Percentiles rank a stretch among this genome's conserved stretches.
These are phyloP conservation scores for Melitaea athalia DNA, from an alignment of 2,888 invertebrate genomes.

Conservation along the genomic window DNA sequence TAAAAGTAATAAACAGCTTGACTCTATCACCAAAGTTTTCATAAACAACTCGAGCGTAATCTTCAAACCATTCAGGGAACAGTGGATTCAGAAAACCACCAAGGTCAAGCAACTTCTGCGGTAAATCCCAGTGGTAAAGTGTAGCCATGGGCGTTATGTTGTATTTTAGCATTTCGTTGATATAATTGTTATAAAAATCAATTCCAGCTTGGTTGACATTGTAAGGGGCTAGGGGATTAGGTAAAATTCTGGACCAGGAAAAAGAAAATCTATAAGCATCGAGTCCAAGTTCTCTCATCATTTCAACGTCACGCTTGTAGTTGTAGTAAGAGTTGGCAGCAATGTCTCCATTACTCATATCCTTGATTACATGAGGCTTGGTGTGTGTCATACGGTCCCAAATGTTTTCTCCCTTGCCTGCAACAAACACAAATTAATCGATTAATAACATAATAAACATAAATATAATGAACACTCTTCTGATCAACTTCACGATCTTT, in stretches of 20 bases:
- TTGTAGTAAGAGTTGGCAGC: constrained; percentile 83
- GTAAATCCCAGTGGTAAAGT: constrained; percentile 81
- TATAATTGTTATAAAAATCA: constrained; percentile 84
- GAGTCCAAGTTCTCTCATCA: constrained; percentile 69
- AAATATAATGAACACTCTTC: too few species aligned
- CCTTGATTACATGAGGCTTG: constrained; percentile 51
- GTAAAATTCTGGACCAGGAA: constrained; percentile 85
- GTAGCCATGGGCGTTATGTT: constrained; percentile 84
- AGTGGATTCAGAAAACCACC: constrained; percentile 78
- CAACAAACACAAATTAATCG: background rate
- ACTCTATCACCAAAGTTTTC: constrained; percentile 74
- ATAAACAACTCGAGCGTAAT: constrained; percentile 72
- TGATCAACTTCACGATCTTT: too few species aligned
- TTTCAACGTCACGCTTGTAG: constrained; percentile 79
- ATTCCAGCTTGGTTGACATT: constrained; percentile 82
- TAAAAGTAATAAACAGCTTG: constrained; percentile 82
- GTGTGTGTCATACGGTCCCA: constrained; percentile 64
- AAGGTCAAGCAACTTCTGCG: constrained; percentile 76
- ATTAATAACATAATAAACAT: background rate
- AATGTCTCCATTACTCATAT: constrained; percentile 77
- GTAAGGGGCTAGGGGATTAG: constrained; percentile 72
- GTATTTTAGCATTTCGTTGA: constrained; percentile 82
- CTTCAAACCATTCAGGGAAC: constrained; percentile 72
- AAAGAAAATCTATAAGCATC: constrained; percentile 80
- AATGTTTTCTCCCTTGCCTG: constrained; percentile 61